Base-by-base conservation (phyloP, 2,797 vertebrate species). In the Psittacula echo region DNA sequence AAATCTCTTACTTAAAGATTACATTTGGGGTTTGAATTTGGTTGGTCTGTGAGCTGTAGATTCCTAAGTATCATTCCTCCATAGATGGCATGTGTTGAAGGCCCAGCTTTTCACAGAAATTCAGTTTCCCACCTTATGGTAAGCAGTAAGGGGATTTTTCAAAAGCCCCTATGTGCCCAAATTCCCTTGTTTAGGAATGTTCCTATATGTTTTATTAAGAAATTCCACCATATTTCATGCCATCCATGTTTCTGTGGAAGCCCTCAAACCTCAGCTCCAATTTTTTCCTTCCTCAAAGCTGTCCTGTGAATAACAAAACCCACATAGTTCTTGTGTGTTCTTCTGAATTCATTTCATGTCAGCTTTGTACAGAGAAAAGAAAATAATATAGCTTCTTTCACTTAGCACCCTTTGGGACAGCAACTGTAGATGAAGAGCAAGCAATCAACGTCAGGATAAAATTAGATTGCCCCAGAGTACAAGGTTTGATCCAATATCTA, bases 371-470 rank as follows among this genome's bases (percentile, higher is more conserved):
- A 44, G 74, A 5, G 21, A 13, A 58, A 54, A 81, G 75, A 71
- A 26, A 71, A 45, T 13, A 39, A 62, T 9, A 9, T 58, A 86
- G 47, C 80, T 95, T 72, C 80, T 90, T 73, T 96, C 93, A 66
- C 86, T 91, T 45, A 48, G 37, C 77, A 71, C 81, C 94, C 93
- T 88, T 89, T 87, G 94, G 95, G 94, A 94, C 86, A 86, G 88
- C 77, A 93, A 85, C 60, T 66, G 51, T 74, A 94, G 92, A 82
- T 90, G 90, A 95, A 87, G 93, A 94, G 86, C 80, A 68, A 95
- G 94, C 92, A 93, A 92, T 95, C 93, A 93, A 94, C 86, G 94
- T 92, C 96, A 96, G 86, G 95, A 79, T 91, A 85, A 95, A 95
- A 96, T 95, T 93, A 94, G 93, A 87, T 79, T 95, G 96, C 93